phyloP scores from a whole-genome alignment of 2,113 vertebrate species.

The Galbula dea region DNA sequence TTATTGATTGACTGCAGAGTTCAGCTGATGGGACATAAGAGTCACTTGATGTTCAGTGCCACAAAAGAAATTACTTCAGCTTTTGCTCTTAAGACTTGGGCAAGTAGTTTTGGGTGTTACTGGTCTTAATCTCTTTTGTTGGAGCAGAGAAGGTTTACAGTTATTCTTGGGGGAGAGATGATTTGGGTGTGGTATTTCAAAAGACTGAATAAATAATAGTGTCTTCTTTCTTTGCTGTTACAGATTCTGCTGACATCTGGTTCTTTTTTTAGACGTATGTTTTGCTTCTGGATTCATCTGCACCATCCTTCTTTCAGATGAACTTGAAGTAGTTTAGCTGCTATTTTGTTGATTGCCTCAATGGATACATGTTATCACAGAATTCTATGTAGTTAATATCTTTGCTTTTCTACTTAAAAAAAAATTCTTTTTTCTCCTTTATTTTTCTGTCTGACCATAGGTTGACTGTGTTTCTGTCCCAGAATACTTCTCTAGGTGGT shows the following conservation, averaged over 20 bases:
- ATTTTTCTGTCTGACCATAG: not conserved
- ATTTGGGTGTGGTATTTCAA: not conserved
- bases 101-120: not conserved
- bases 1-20: rapidly evolving
- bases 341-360: not conserved
- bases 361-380: not conserved
- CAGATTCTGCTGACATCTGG: not conserved
- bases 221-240: not conserved
- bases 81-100: not conserved
- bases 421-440: not conserved
- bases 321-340: not conserved
- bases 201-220: not conserved
- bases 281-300: not conserved
- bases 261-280: not conserved
- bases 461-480: not conserved
- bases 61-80: not conserved
- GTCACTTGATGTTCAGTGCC: not conserved
- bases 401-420: not conserved
- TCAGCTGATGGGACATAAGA: not conserved
- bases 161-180: not conserved
- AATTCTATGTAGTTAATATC: not conserved
- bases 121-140: not conserved
- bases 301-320: not conserved
- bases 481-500: not conserved
- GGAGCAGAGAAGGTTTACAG: not conserved